Percentiles rank a stretch among this genome's conserved stretches.
Conservation (phyloP, 1,140 invertebrate genomes). For the Drosophila nannoptera region DNA sequence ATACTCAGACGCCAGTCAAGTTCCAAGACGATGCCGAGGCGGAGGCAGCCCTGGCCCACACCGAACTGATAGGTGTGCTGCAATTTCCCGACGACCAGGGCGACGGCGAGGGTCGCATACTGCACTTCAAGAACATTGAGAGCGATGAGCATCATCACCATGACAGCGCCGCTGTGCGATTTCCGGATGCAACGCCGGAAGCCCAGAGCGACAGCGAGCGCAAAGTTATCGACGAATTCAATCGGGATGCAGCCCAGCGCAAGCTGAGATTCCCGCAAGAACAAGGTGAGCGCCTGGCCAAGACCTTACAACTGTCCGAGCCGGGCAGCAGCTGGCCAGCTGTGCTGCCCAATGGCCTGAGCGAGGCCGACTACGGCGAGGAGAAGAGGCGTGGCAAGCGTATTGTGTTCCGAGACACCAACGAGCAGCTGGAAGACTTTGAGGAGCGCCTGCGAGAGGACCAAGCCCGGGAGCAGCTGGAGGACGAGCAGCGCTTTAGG, state of each 20-base stretch:
- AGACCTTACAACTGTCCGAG: constrained; percentile 37
- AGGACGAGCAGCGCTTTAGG: constrained; percentile 18
- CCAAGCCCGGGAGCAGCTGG: not conserved
- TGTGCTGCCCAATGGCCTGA: constrained; percentile 54
- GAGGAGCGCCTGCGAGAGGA: constrained; percentile 15
- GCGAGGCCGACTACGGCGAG: constrained; percentile 33
- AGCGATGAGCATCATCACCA: constrained; percentile 40
- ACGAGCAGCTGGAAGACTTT: constrained; percentile 48
- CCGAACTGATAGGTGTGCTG: constrained; percentile 63
- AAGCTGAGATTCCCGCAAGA: constrained; percentile 71
- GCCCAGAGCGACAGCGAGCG: constrained; percentile 27
- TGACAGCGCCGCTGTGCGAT: constrained; percentile 47
- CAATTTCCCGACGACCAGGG: constrained; percentile 53
- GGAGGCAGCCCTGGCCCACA: constrained; percentile 59
- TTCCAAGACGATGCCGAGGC: constrained; percentile 64
- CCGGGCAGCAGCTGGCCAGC: constrained; percentile 51
- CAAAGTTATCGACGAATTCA: constrained; percentile 60
- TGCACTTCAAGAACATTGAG: constrained; percentile 59
- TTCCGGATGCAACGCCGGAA: constrained; percentile 63
- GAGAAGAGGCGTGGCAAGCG: constrained; percentile 57
- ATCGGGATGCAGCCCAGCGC: constrained; percentile 59
- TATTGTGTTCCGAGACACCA: constrained; percentile 62
- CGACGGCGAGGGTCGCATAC: constrained; percentile 48
- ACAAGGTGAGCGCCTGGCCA: constrained; percentile 27
- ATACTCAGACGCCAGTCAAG: constrained; percentile 59